Evolutionary conservation across 1,140 invertebrate genomes (phyloP).

Genomic region (Pemphigus obesinymphae): DNA sequence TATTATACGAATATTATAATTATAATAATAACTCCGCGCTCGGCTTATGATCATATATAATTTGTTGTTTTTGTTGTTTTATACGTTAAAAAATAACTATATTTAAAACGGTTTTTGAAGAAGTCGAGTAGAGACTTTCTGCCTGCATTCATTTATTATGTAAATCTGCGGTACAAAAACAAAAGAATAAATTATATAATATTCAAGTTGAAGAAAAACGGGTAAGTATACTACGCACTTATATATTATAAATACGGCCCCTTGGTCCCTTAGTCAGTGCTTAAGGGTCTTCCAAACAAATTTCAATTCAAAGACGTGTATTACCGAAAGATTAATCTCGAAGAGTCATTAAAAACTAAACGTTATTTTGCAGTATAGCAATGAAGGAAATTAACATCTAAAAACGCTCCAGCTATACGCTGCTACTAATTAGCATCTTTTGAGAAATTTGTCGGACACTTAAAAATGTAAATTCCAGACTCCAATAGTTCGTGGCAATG

Average conservation of each 20-base stretch:
- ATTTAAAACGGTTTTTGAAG: neutral
- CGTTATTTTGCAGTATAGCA: neutral
- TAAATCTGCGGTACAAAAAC: neutral
- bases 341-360: neutral
- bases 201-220: neutral
- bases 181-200: neutral
- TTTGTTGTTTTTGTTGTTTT: too few relatives aligned
- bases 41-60: too few relatives aligned
- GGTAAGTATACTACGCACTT: too few relatives aligned
- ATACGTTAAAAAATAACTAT: neutral
- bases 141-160: neutral
- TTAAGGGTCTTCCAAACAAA: constrained; percentile 11
- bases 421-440: neutral
- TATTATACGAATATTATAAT: too few relatives aligned
- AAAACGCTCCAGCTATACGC: neutral
- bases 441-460: neutral
- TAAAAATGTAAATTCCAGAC: too few relatives aligned
- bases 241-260: neutral
- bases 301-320: neutral
- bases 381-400: neutral
- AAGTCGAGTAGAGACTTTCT: neutral
- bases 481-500: too few relatives aligned
- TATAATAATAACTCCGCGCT: too few relatives aligned
- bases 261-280: neutral
- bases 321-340: neutral